Evolutionary conservation across 1,140 invertebrate genomes (phyloP).

Genomic region (Heliconius melpomene): DNA sequence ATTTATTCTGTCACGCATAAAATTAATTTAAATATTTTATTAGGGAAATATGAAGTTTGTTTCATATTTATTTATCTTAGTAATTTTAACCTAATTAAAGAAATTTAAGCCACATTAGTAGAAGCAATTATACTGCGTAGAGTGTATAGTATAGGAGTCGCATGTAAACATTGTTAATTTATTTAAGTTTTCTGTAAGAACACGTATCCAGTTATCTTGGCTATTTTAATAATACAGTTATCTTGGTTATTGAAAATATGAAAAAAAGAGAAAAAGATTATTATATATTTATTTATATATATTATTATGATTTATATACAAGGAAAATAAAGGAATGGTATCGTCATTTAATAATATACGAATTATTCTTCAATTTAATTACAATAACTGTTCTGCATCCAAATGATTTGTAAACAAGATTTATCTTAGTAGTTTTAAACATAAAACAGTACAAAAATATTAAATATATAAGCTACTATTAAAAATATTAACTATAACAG

Average conservation of each 20-base stretch:
- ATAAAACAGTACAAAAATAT: not conserved
- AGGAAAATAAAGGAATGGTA: too few species aligned
- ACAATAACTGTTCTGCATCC: too few species aligned
- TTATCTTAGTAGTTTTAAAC: too few species aligned
- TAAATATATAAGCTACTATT: not conserved
- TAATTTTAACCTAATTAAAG: conserved; percentile 35
- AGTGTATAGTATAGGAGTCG: conserved; percentile 1
- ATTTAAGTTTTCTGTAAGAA: not conserved
- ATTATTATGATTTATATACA: too few species aligned
- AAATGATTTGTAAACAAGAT: too few species aligned
- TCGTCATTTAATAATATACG: too few species aligned
- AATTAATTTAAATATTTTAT: conserved; percentile 19
- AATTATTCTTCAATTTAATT: too few species aligned
- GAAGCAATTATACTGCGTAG: conserved; percentile 11
- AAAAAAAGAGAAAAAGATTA: too few species aligned
- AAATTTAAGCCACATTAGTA: conserved; percentile 33
- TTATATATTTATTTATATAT: too few species aligned
- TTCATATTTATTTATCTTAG: conserved; percentile 14
- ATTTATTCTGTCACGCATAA: not conserved
- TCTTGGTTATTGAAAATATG: too few species aligned
- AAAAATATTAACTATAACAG: not conserved
- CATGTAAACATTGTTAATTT: not conserved
- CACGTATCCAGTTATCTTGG: too few species aligned
- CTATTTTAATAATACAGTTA: too few species aligned
- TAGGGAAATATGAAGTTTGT: conserved; percentile 16